Percentiles rank a stretch among this genome's conserved stretches.
Conservation (phyloP, 2,888 invertebrate species). For the Caenorhabditis drosophilae region DNA sequence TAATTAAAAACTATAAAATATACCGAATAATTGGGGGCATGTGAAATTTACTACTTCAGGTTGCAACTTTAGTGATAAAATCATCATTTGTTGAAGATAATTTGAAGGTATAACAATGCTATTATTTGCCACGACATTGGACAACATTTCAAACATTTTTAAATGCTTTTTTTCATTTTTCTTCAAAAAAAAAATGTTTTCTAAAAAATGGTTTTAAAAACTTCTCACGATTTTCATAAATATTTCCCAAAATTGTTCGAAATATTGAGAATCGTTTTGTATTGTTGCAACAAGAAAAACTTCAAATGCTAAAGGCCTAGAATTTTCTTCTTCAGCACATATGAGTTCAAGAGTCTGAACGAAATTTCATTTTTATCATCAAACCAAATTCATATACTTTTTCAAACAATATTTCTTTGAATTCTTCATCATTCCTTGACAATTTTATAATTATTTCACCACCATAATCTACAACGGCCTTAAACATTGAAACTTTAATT, state of each 20-base stretch:
- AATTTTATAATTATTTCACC: conserved; percentile 6
- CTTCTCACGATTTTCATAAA: neutral
- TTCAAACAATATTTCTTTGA: conserved; percentile 6
- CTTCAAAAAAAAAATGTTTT: neutral
- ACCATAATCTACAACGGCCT: conserved; percentile 29
- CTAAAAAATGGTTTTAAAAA: too few species aligned
- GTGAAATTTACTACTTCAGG: conserved; percentile 6
- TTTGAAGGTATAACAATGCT: neutral
- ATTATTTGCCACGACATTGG: conserved; percentile 13
- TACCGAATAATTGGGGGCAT: conserved; percentile 23
- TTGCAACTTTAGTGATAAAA: conserved; percentile 13
- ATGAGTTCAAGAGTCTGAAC: too few species aligned
- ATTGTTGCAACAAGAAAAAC: conserved; percentile 14
- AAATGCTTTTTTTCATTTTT: conserved; percentile 6
- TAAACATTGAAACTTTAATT: too few species aligned
- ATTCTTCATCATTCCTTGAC: neutral
- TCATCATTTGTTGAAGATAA: conserved; percentile 10
- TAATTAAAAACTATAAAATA: neutral
- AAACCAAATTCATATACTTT: neutral
- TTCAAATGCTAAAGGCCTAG: conserved; percentile 12
- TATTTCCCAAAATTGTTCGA: conserved; percentile 11
- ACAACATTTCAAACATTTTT: conserved; percentile 34
- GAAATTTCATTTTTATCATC: too few species aligned
- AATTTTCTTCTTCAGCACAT: conserved; percentile 24
- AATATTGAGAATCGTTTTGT: neutral